Percentiles rank a stretch among this genome's conserved stretches.
These are phyloP conservation scores for Trogon surrucura DNA, from an alignment of 2,113 vertebrate genomes.

Conservation along the genomic window DNA sequence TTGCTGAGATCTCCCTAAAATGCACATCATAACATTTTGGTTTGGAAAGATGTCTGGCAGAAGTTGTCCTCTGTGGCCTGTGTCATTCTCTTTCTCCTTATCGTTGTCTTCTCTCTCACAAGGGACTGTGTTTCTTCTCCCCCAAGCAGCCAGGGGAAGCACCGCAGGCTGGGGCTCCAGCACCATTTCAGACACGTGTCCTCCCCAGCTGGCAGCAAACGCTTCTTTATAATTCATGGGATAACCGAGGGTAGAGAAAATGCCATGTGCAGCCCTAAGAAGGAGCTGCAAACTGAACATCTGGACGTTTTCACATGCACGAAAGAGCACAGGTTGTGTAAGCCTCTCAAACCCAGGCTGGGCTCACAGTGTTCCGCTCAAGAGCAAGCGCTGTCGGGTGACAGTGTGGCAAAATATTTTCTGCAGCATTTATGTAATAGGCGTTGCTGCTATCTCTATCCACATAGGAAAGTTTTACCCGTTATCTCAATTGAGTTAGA, in stretches of 20 bases:
- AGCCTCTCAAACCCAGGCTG: background rate
- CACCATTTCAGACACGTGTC: background rate
- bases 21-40: accelerated
- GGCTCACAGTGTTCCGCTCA: background rate
- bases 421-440: background rate
- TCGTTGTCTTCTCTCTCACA: background rate
- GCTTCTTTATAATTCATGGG: background rate
- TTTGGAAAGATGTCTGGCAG: background rate
- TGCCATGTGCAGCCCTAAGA: background rate
- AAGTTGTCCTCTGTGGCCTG: background rate
- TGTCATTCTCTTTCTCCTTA: background rate
- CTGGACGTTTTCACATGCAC: background rate
- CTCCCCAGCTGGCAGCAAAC: background rate
- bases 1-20: background rate
- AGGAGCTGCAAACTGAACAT: background rate
- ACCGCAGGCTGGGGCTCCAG: background rate
- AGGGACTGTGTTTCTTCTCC: background rate
- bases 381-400: accelerated
- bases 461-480: background rate
- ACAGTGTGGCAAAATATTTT: accelerated
- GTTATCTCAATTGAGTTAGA: background rate
- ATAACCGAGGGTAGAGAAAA: background rate
- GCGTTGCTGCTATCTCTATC: background rate
- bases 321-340: background rate
- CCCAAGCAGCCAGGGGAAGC: background rate